These are phyloP conservation scores for cattle (Bos taurus) DNA, from an alignment of 2,113 vertebrate genomes.

Conservation along the genomic window ARS-UCD2.0 NC_037343.1:55057001-55057500, in stretches of 20 bases:
- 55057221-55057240: not conserved
- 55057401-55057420: not conserved
- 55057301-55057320: slow-evolving; percentile 66
- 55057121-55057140: not conserved
- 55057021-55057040: not conserved
- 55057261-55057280: not conserved
- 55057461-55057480: not conserved
- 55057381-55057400: not conserved
- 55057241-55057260: not conserved
- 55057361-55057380: not conserved
- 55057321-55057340: not conserved
- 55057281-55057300: not conserved
- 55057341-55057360: not conserved
- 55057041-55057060: not conserved
- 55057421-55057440: not conserved
- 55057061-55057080: not conserved
- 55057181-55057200: not conserved
- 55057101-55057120: not conserved
- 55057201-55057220: not conserved
- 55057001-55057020: not conserved
- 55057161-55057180: not conserved
- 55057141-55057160: not conserved
- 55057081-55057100: not conserved
- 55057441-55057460: not conserved
- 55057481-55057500: not conserved